A percentile compares a stretch with the other conserved stretches of the same genome.
phyloP scores from a whole-genome alignment of 2,888 invertebrate genomes.

The Pheosia gnoma region DNA sequence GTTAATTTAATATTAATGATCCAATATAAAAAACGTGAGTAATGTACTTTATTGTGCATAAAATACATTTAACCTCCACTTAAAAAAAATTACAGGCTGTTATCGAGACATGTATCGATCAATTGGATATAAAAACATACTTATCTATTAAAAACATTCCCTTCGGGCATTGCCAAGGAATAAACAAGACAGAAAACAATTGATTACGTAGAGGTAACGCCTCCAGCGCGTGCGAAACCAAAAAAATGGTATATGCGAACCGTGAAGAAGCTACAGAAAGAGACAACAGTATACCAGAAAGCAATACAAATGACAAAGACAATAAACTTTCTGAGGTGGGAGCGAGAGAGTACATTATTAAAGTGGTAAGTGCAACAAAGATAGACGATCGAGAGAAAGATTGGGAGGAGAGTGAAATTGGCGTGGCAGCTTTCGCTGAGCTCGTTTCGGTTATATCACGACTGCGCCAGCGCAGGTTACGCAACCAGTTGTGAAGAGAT shows the following conservation, averaged over 20 bases:
- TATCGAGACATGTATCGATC: slow-evolving; percentile 31
- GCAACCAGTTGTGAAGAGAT: slow-evolving; percentile 67
- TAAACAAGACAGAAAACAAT: slow-evolving; percentile 67
- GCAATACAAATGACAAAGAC: slow-evolving; percentile 50
- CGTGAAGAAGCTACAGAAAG: slow-evolving; percentile 66
- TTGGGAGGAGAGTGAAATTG: slow-evolving; percentile 77
- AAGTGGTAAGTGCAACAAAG: slow-evolving; percentile 50
- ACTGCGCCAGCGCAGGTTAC: slow-evolving; percentile 60
- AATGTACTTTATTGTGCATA: slow-evolving; percentile 9
- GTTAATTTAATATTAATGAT: slow-evolving; percentile 28
- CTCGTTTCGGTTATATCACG: slow-evolving; percentile 79
- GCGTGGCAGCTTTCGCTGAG: slow-evolving; percentile 79
- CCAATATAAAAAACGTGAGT: slow-evolving; percentile 12
- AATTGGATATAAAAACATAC: slow-evolving; percentile 35
- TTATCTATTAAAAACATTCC: slow-evolving; percentile 42
- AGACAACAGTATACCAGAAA: slow-evolving; percentile 53
- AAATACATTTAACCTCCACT: slow-evolving; percentile 17
- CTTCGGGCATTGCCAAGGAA: slow-evolving; percentile 39
- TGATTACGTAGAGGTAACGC: slow-evolving; percentile 68
- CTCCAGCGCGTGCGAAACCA: slow-evolving; percentile 71
- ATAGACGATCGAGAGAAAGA: slow-evolving; percentile 66
- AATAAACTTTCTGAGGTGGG: slow-evolving; percentile 46
- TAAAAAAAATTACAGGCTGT: slow-evolving; percentile 30
- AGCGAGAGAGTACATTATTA: slow-evolving; percentile 45
- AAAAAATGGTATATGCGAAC: slow-evolving; percentile 64